Conservation (phyloP, 92 coral and sea anemone genomes). For the Phenganax marumi region DNA sequence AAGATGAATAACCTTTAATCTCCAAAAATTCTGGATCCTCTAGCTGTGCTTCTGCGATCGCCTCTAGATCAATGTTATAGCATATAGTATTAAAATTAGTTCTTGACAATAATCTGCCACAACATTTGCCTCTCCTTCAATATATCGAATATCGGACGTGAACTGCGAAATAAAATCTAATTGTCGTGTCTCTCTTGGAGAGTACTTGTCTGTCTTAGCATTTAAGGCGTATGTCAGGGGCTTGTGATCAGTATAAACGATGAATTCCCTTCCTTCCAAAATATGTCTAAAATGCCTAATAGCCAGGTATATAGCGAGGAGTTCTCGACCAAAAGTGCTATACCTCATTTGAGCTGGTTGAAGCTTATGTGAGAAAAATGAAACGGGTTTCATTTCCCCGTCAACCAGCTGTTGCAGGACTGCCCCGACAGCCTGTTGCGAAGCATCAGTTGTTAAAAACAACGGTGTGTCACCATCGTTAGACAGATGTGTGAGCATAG, state of each 20-base stretch:
- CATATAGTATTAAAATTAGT: too few species aligned
- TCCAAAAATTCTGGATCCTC: too few species aligned
- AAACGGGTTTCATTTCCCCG: too few species aligned
- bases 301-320: background rate
- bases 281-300: background rate
- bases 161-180: constrained; percentile 50
- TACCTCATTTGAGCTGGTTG: background rate
- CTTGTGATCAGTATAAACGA: background rate
- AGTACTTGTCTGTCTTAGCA: constrained; percentile 40
- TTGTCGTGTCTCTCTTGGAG: constrained; percentile 53
- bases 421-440: background rate
- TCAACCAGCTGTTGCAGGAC: background rate
- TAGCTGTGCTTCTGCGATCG: too few species aligned
- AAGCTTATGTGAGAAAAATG: background rate
- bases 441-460: too few species aligned
- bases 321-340: constrained; percentile 11
- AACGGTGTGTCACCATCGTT: background rate
- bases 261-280: background rate
- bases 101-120: too few species aligned
- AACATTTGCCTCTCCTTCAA: constrained; percentile 19
- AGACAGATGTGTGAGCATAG: background rate
- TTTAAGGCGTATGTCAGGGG: constrained; percentile 47
- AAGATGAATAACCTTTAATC: too few species aligned
- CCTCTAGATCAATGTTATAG: too few species aligned
- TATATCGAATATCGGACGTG: constrained; percentile 45